These are phyloP conservation scores for Rhysida immarginata DNA, from an alignment of 1,140 invertebrate species.

Conservation along the genomic window DNA sequence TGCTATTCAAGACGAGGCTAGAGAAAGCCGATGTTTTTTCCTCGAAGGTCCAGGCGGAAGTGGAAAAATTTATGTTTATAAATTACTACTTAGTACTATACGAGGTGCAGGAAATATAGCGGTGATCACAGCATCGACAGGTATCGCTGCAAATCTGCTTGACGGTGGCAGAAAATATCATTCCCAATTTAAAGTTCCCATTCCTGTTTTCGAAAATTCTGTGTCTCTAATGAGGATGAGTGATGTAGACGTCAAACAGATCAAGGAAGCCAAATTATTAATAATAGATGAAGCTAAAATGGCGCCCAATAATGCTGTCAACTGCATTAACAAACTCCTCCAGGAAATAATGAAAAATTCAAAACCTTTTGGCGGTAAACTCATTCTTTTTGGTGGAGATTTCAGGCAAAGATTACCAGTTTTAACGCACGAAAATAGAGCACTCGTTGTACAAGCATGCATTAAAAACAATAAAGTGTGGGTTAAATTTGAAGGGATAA, in stretches of 20 bases:
- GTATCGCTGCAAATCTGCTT: slow-evolving; percentile 22
- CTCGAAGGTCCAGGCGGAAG: slow-evolving; percentile 2
- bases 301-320: slow-evolving; percentile 14
- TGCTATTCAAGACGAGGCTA: neutral
- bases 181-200: slow-evolving; percentile 14
- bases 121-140: slow-evolving; percentile 16
- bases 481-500: slow-evolving; percentile 11
- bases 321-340: slow-evolving; percentile 14
- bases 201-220: slow-evolving; percentile 13
- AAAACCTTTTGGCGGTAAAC: slow-evolving; percentile 20
- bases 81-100: neutral
- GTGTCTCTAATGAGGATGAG: slow-evolving; percentile 10
- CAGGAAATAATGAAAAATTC: slow-evolving; percentile 15
- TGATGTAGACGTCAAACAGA: slow-evolving; percentile 8
- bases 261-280: slow-evolving; percentile 15
- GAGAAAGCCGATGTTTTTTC: neutral
- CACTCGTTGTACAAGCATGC: slow-evolving; percentile 16
- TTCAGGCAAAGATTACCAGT: slow-evolving; percentile 22
- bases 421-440: slow-evolving; percentile 12
- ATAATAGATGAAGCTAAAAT: slow-evolving; percentile 22
- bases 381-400: slow-evolving; percentile 21
- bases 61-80: slow-evolving; percentile 3
- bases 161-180: slow-evolving; percentile 17
- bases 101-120: neutral
- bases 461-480: slow-evolving; percentile 20